Base-by-base conservation (phyloP, 30 jellyfish, hydroid and myxozoan genomes). In the Chironex yamaguchii region DNA sequence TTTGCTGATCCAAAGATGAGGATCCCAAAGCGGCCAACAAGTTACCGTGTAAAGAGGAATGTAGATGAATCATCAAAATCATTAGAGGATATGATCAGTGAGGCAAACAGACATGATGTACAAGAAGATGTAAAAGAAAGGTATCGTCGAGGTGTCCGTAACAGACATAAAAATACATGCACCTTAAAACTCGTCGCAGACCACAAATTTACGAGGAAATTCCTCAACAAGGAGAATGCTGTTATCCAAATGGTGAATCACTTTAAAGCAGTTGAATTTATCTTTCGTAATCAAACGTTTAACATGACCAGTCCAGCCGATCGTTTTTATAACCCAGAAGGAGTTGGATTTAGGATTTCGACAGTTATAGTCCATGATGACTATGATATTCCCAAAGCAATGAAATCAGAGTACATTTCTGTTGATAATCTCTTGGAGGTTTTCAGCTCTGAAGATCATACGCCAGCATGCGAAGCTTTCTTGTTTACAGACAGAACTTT, bases 241-340 rank as follows among this genome's bases (percentile, higher is more conserved):
- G 80, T 92, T 49, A 68, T 76, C 62, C 97, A 92, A 54, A 92
- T 92, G 98, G 96, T 92, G 74, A 83, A 77, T 86, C 98, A 92
- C 75, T 92, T 84, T 67, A 93, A 92, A 63, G 98, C 98, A 17
- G 98, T 92, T 1, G 98, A 92, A 33, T 92, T 86, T 85, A 87
- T 92, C 65, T 92, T 92, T 78, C 67, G 98, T 52, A 92, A 92
- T 87, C 98, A 92, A 67, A 92, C 98, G 14, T 92, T 92, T 67
- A 92, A 92, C 93, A 68, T 92, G 27, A 86, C 98, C 14, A 4
- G 67, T 21, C 93, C 88, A 2, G 90, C 87, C 27, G 98, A 92
- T 72, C 71, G 97, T n/a, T 69, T 17, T 48, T 91, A 62, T 73
- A 69, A 81, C 22, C 98, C 98, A 0, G 93, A 91, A 51, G 96